phyloP scores from a whole-genome alignment of 2,888 invertebrate species.

The Harmothoe impar region DNA sequence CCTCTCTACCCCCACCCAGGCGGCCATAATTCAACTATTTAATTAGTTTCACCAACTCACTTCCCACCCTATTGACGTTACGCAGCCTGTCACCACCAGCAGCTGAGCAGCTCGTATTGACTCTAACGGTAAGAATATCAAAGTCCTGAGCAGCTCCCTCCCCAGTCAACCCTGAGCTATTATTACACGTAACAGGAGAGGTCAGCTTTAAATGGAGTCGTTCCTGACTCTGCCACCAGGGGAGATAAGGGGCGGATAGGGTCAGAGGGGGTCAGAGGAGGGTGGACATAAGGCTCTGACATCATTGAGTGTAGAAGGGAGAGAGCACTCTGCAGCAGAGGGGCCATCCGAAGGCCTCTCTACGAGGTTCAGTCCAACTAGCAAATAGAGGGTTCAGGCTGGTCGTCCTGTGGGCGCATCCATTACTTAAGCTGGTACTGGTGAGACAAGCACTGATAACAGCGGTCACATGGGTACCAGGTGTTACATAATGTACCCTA shows the following conservation, averaged over 20 bases:
- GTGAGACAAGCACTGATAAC: no score
- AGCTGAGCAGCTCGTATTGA: no score
- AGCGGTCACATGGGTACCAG: no score
- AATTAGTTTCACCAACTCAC: constrained; percentile 18
- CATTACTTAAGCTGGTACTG: no score
- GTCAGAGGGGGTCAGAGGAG: not conserved
- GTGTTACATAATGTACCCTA: no score
- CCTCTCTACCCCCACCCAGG: no score
- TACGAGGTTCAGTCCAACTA: no score
- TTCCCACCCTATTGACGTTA: not conserved
- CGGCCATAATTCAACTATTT: not conserved
- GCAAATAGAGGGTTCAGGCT: no score
- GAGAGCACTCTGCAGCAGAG: no score
- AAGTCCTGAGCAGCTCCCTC: not conserved
- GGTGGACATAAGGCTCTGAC: not conserved
- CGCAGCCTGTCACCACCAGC: not conserved
- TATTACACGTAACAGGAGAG: not conserved
- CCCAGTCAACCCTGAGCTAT: not conserved
- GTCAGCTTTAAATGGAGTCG: not conserved
- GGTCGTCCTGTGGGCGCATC: no score
- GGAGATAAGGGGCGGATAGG: not conserved
- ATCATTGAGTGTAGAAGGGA: not conserved
- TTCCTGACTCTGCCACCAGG: not conserved
- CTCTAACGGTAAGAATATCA: not conserved
- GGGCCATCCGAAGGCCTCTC: no score